Conservation (phyloP, 2,113 vertebrate genomes). For the Anarrhichthys ocellatus region DNA sequence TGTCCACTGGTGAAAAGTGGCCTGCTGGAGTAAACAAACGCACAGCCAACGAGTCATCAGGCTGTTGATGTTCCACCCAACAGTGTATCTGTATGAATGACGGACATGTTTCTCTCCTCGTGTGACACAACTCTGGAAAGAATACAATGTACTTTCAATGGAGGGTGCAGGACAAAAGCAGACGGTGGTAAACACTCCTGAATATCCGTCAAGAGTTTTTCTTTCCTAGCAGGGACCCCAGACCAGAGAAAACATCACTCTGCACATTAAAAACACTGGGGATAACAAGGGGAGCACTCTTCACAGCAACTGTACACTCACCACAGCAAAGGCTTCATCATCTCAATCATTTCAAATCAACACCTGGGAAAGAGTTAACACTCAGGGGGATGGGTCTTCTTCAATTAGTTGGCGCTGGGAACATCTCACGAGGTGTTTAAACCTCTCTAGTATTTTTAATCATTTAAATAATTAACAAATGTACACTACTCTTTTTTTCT, state of each 20-base stretch:
- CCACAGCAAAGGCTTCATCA: constrained; percentile 65
- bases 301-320: constrained; percentile 60
- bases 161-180: background rate
- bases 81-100: background rate
- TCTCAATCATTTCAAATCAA: constrained; percentile 58
- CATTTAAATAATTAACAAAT: constrained; percentile 52
- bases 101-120: background rate
- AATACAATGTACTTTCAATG: constrained; percentile 20
- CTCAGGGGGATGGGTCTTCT: background rate
- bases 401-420: constrained; percentile 22
- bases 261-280: constrained; percentile 41
- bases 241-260: constrained; percentile 38
- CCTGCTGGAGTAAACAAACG: constrained; percentile 47
- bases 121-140: constrained; percentile 19
- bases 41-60: constrained; percentile 27
- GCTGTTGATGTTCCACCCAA: constrained; percentile 9
- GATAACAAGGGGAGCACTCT: constrained; percentile 55
- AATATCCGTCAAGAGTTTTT: constrained; percentile 12
- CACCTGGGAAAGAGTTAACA: constrained; percentile 17
- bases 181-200: constrained; percentile 9
- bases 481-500: constrained; percentile 18
- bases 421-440: background rate
- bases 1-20: constrained; percentile 9
- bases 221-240: constrained; percentile 6
- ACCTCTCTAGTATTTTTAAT: constrained; percentile 11